These are phyloP conservation scores for Gulo gulo DNA, from an alignment of 2,113 vertebrate genomes.

Conservation along the genomic window DNA sequence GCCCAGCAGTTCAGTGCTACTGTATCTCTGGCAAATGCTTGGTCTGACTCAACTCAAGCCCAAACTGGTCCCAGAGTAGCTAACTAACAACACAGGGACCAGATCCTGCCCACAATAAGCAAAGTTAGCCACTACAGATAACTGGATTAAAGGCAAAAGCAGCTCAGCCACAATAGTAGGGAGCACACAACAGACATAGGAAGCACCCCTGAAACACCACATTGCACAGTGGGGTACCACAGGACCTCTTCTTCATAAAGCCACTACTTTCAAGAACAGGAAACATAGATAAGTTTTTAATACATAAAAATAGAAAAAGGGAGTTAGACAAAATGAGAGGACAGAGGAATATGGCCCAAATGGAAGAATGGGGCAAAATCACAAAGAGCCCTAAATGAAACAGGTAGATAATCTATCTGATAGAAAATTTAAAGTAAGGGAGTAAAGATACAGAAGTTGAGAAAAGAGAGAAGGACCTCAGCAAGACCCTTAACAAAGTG, in stretches of 20 bases:
- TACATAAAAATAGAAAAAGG: not conserved
- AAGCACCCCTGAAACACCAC: not conserved
- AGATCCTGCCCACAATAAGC: not conserved
- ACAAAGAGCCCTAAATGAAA: not conserved
- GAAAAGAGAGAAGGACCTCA: not conserved
- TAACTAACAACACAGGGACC: not conserved
- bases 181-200: not conserved
- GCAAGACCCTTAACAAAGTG: not conserved
- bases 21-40: no score
- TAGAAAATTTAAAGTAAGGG: not conserved
- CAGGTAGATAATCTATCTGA: not conserved
- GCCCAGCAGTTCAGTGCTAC: no score
- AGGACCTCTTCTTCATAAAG: not conserved
- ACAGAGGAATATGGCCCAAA: not conserved
- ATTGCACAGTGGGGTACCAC: not conserved
- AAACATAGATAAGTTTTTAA: not conserved
- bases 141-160: not conserved
- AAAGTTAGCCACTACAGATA: not conserved
- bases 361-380: not conserved
- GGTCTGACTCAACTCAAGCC: not conserved
- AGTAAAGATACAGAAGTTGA: not conserved
- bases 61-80: not conserved
- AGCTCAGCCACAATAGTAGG: not conserved
- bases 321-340: not conserved
- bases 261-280: not conserved